Base-by-base conservation (phyloP, 2,797 vertebrate genomes). In the Leontocebus nigricollis region DNA sequence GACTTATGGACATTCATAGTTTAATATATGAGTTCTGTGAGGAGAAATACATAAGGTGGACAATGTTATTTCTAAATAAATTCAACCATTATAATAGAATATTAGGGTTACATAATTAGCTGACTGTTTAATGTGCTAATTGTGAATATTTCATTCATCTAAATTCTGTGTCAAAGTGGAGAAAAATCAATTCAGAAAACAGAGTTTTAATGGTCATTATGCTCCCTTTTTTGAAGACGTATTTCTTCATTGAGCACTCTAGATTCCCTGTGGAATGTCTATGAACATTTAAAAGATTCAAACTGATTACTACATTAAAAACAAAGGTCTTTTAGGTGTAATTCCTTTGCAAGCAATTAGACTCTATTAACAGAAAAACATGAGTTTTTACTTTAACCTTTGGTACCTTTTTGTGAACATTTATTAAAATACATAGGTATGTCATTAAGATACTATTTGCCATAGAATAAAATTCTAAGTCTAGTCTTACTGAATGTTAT, bases 101-200 rank as follows among this genome's bases (percentile, higher is more conserved):
- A 67, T 59, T 84, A 87, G 22, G 81, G 13, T 6, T 90, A 30
- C 90, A 84, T 85, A 95, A 93, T 98, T 98, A 97, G 96, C 30
- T 97, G 93, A 97, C 98, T 98, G 95, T 98, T 98, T 98, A 98
- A 97, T 96, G 83, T 95, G 95, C 96, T 97, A 98, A 94, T 94
- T 97, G 72, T 26, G 8, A 72, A 26, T 73, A 97, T 97, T 91
- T 94, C 79, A 84, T 48, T 96, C 93, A 79, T 81, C 90, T 97
- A 95, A 85, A 97, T 77, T 98, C 98, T 98, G 96, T 98, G 88
- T 89, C 33, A 96, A 97, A 97, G 93, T 98, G 96, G 95, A 97
- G 88, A 97, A 67, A 67, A 88, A 91, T 94, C 27, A 95, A 96
- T 96, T 97, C 72, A 95, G 83, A 94, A 97, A 81, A 70, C 79